These are phyloP conservation scores for Lithophane semibrunnea DNA, from an alignment of 2,888 invertebrate species.

Conservation along the genomic window DNA sequence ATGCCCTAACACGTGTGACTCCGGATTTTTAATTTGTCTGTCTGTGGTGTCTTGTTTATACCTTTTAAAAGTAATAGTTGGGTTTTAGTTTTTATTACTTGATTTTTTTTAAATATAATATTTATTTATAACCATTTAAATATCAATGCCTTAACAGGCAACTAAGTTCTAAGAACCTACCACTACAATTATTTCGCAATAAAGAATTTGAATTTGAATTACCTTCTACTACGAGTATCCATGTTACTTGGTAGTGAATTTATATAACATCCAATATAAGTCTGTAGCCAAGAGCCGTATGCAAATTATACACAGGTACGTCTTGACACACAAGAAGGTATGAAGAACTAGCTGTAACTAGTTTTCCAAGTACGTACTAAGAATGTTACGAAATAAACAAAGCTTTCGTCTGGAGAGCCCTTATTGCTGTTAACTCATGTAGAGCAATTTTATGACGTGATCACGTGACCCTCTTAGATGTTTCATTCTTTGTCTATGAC, in stretches of 20 bases:
- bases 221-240: neutral
- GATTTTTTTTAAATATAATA: too few species aligned
- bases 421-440: conserved; percentile 47
- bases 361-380: conserved; percentile 4
- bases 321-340: conserved; percentile 2
- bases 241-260: neutral
- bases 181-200: too few species aligned
- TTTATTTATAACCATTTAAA: too few species aligned
- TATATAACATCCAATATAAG: neutral
- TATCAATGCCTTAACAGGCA: too few species aligned
- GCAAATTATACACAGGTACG: neutral
- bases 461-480: conserved; percentile 1
- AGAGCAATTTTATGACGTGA: conserved; percentile 33
- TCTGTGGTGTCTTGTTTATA: too few species aligned
- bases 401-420: conserved; percentile 22
- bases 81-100: too few species aligned
- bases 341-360: neutral
- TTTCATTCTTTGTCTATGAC: conserved; percentile 20
- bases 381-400: neutral
- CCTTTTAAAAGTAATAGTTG: too few species aligned
- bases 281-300: neutral
- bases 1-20: too few species aligned
- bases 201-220: too few species aligned
- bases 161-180: too few species aligned
- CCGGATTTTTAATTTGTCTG: too few species aligned